Base-by-base conservation (phyloP, 2,797 vertebrate genomes). In the Gymnoscopelus microlampas region DNA sequence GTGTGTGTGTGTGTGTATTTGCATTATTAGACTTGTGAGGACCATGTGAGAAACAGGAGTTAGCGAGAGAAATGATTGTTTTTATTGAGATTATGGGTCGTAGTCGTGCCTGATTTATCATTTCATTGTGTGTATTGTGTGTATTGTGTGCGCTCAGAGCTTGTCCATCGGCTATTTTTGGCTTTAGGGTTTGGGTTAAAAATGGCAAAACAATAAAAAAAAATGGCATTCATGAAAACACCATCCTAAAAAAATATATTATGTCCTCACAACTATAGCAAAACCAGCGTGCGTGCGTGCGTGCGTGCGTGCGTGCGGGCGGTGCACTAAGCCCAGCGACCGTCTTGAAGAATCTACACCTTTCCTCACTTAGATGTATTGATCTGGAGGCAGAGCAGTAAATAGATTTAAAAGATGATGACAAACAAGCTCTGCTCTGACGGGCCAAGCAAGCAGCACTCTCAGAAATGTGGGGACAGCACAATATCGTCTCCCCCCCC, bases 371-470 rank as follows among this genome's bases (percentile, higher is more conserved):
- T 93, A 92, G 88, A 84, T 55, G 64, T 90, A 95, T 93, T 93
- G 94, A 95, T 95, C 85, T 76, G 65, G 63, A 26, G 26, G 3
- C 26, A 26, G 78, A 90, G 90, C 91, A 92, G 92, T 93, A 93
- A 94, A 93, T 93, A 94, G 91, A 93, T 93, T 92, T 92, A 84
- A 89, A 93, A 90, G 89, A 93, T 89, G 92, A 92, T 91, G 91
- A 90, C 90, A 90, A 92, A 90, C 90, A 93, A 87, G 87, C 87
- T 87, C 87, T 87, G 79, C 83, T 82, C 89, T 91, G 92, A 92
- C 89, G 62, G 88, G 85, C 26, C 26, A 26, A 26, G 26, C 26
- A 26, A 3, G 2, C 84, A 87, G 86, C 84, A 84, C 86, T 84
- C 85, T 86, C 81, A 87, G 87, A 92, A 91, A 91, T 88, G 88